Conservation (phyloP, 92 coral and sea anemone species). For the Parazoanthus darwini region DNA sequence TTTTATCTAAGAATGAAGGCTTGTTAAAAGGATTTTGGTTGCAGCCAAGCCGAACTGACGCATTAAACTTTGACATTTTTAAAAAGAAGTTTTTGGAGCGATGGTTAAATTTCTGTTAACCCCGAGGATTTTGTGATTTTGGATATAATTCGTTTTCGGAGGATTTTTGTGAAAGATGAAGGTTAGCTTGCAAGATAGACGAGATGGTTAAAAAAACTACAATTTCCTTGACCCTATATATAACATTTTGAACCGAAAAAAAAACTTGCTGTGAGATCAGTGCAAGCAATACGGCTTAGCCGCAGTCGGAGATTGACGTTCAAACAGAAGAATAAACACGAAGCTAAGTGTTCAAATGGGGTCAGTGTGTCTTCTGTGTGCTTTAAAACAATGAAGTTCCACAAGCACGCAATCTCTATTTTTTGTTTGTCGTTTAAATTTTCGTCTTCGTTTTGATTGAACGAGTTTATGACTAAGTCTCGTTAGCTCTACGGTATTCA, state of each 20-base stretch:
- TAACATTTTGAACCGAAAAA: background rate
- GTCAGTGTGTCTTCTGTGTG: background rate
- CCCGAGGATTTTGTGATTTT: background rate
- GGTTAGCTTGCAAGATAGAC: background rate
- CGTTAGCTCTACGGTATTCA: background rate
- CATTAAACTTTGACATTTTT: background rate
- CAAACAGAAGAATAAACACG: slow-evolving; percentile 15
- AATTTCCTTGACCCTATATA: background rate
- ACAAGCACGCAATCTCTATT: slow-evolving; percentile 25
- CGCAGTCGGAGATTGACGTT: slow-evolving; percentile 21
- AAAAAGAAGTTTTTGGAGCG: background rate
- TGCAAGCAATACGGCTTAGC: background rate
- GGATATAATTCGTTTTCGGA: background rate
- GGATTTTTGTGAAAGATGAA: background rate
- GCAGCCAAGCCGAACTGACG: background rate
- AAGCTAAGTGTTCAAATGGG: slow-evolving; percentile 12
- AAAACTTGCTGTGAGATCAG: background rate
- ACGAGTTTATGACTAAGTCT: background rate
- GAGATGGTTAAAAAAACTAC: background rate
- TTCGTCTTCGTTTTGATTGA: background rate
- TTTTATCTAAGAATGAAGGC: background rate
- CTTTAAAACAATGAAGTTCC: background rate
- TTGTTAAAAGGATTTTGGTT: background rate
- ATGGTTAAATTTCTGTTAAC: background rate
- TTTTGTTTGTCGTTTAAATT: background rate